A percentile compares a stretch with the other conserved stretches of the same genome.
These are phyloP conservation scores for Xestobium rufovillosum DNA, from an alignment of 2,888 invertebrate genomes.

Conservation along the genomic window DNA sequence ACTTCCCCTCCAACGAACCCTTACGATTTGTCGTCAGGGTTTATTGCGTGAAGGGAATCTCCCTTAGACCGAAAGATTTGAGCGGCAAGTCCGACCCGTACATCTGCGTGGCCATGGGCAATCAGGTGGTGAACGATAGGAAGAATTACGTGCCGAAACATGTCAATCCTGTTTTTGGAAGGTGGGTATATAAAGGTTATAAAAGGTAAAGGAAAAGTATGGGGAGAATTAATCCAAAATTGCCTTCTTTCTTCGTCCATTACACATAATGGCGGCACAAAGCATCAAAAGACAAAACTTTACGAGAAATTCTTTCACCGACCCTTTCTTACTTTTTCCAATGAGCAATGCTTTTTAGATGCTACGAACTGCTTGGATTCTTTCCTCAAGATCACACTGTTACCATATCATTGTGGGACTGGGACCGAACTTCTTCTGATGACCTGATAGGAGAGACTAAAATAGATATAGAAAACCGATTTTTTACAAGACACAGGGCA, in stretches of 20 bases:
- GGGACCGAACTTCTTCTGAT: slow-evolving; percentile 59
- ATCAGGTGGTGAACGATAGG: slow-evolving; percentile 56
- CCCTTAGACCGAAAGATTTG: slow-evolving; percentile 63
- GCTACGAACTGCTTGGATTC: slow-evolving; percentile 64
- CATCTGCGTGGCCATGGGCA: slow-evolving; percentile 60
- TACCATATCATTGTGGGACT: slow-evolving; percentile 67
- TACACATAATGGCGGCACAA: background rate
- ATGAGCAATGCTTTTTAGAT: slow-evolving; percentile 44
- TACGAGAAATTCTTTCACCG: background rate
- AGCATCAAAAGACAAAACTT: slow-evolving; percentile 2
- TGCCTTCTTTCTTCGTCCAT: background rate
- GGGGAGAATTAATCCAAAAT: background rate
- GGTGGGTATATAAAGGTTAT: slow-evolving; percentile 42
- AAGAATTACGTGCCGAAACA: slow-evolving; percentile 65
- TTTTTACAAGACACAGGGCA: slow-evolving; percentile 71
- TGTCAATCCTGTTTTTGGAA: slow-evolving; percentile 78
- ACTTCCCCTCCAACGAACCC: slow-evolving; percentile 55
- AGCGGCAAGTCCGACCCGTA: slow-evolving; percentile 73
- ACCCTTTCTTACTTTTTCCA: too few species aligned
- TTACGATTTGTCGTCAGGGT: slow-evolving; percentile 62
- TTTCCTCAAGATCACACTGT: slow-evolving; percentile 71
- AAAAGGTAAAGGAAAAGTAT: background rate
- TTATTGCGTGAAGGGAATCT: slow-evolving; percentile 66
- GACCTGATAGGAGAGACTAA: slow-evolving; percentile 78
- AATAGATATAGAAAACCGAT: slow-evolving; percentile 82